phyloP scores from a whole-genome alignment of 2,113 vertebrate species.

The Cavia aperea region DNA sequence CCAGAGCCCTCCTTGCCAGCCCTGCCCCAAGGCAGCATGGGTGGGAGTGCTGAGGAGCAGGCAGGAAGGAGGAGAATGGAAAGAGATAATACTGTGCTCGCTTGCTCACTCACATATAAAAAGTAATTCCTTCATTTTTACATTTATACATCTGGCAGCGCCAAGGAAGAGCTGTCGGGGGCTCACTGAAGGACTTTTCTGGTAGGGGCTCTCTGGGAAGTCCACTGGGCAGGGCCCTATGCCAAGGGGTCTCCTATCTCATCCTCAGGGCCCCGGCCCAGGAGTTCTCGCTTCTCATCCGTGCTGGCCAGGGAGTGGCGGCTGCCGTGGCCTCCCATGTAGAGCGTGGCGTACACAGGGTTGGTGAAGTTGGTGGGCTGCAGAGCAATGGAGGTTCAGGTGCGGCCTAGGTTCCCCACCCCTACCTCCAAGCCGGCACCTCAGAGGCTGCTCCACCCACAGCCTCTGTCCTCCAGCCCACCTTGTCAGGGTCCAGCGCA shows the following conservation, averaged over 20 bases:
- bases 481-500: constrained; percentile 94
- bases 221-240: constrained; percentile 75
- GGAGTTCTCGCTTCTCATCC: constrained; percentile 95
- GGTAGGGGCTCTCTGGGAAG: constrained; percentile 43
- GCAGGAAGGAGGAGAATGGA: constrained; percentile 52
- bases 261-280: constrained; percentile 86
- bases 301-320: constrained; percentile 96
- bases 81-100: constrained; percentile 89
- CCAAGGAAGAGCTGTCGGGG: constrained; percentile 46
- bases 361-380: constrained; percentile 99
- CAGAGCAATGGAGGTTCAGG: not conserved
- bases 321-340: constrained; percentile 96
- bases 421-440: rapidly evolving
- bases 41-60: constrained; percentile 37
- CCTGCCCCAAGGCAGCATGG: constrained; percentile 52
- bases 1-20: constrained; percentile 19
- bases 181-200: constrained; percentile 52
- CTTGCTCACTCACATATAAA: constrained; percentile 92
- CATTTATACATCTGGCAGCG: constrained; percentile 92
- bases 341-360: constrained; percentile 95
- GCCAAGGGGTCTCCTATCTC: constrained; percentile 93
- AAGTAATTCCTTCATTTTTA: constrained; percentile 98
- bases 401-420: rapidly evolving
- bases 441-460: not conserved
- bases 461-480: constrained; percentile 53